Evolutionary conservation across 2,113 vertebrate genomes (phyloP).

Genomic region (Raja brachyura): DNA sequence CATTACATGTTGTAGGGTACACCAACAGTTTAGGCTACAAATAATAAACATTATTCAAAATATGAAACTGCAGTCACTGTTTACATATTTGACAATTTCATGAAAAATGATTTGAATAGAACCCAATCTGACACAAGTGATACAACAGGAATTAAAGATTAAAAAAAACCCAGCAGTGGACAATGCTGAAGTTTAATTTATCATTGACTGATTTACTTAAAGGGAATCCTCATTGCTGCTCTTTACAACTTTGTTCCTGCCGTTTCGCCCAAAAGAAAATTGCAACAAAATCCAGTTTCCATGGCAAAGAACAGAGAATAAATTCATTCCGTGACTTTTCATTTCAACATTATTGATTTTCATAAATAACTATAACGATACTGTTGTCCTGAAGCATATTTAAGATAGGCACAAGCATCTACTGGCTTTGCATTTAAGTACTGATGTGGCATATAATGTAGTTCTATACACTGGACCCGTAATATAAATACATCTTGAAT

Average conservation of each 20-base stretch:
- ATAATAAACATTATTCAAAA: conserved; percentile 27
- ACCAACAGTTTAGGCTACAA: conserved; percentile 15
- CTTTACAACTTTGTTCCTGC: not conserved
- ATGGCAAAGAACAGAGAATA: conserved; percentile 21
- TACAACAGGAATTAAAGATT: conserved; percentile 8
- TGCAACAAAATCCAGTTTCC: conserved; percentile 16
- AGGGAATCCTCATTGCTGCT: not conserved
- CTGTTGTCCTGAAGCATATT: conserved; percentile 36
- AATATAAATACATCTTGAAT: conserved; percentile 33
- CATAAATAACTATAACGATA: conserved; percentile 28
- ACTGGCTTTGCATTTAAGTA: conserved; percentile 38
- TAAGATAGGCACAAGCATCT: conserved; percentile 35
- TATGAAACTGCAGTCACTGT: conserved; percentile 16
- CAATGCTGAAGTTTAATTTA: conserved; percentile 14
- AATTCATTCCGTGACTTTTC: not conserved
- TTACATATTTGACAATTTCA: conserved; percentile 21
- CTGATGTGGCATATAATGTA: conserved; percentile 36
- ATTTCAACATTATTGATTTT: conserved; percentile 3
- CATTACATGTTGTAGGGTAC: not conserved
- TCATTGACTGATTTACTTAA: not conserved
- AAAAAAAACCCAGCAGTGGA: conserved; percentile 7
- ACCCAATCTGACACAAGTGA: not conserved
- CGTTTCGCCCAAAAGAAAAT: conserved; percentile 17
- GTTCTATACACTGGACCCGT: conserved; percentile 37
- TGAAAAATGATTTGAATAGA: conserved; percentile 16